Conservation (phyloP, 2,797 vertebrate genomes). For the Dendrocincla fuliginosa region DNA sequence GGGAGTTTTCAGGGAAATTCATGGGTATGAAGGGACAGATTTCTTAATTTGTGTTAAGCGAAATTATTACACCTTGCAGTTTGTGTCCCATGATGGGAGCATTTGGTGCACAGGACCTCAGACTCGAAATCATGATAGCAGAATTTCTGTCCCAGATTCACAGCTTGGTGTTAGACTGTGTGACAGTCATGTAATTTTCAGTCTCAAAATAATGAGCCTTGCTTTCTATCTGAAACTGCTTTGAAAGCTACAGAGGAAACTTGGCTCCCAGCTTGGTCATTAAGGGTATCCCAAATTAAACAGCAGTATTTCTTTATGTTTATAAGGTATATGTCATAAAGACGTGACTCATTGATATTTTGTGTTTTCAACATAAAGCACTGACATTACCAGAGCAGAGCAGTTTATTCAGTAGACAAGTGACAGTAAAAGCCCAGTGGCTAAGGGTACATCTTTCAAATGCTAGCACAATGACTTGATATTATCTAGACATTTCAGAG, state of each 20-base stretch:
- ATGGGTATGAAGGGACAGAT: background rate
- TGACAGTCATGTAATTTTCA: background rate
- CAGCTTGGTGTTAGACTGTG: background rate
- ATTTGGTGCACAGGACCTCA: background rate
- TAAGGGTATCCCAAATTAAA: background rate
- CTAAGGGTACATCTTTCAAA: background rate
- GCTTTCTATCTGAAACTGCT: background rate
- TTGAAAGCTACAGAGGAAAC: background rate
- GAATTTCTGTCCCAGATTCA: background rate
- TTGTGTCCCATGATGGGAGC: background rate
- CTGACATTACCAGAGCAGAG: background rate
- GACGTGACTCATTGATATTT: background rate
- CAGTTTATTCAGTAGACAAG: background rate
- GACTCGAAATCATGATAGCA: background rate
- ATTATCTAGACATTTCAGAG: background rate
- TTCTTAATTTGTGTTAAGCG: background rate
- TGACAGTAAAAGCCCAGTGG: background rate
- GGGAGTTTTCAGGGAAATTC: background rate
- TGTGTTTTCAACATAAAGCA: background rate
- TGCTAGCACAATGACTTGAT: background rate
- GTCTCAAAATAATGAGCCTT: background rate
- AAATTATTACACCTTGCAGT: background rate
- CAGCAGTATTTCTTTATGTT: background rate
- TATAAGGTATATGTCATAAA: background rate
- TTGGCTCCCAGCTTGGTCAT: background rate